phyloP scores from a whole-genome alignment of 1,140 invertebrate genomes.

The Nautilus pompilius region DNA sequence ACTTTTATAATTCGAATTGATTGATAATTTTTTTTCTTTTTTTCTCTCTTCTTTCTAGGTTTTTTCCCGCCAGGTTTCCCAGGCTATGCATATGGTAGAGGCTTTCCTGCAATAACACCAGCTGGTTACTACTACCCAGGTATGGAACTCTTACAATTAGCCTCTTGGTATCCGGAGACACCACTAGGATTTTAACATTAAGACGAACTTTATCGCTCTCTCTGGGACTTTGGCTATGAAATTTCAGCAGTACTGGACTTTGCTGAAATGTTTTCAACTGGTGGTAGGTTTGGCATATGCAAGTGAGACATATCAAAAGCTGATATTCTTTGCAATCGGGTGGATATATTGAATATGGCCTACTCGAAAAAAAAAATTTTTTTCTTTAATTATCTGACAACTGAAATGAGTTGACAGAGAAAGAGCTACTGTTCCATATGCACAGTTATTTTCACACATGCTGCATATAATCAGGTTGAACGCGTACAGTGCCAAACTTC shows the following conservation, averaged over 20 bases:
- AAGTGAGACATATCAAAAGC: background rate
- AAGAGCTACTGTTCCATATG: no score
- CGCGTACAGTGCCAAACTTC: no score
- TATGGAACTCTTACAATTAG: constrained; percentile 42
- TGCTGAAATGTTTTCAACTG: background rate
- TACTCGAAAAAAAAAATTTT: no score
- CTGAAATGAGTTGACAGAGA: no score
- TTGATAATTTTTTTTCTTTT: no score
- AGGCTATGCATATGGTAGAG: constrained; percentile 28
- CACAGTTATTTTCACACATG: no score
- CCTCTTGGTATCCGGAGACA: constrained; percentile 36
- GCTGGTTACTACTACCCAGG: constrained; percentile 36
- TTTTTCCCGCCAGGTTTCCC: constrained; percentile 29
- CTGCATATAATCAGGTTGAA: no score
- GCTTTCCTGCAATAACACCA: constrained; percentile 26
- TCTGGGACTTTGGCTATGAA: constrained; percentile 13
- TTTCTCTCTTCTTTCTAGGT: constrained; percentile 14
- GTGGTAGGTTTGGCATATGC: background rate
- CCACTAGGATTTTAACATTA: constrained; percentile 30
- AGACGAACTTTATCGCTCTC: constrained; percentile 7
- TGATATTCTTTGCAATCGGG: no score
- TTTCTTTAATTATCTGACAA: no score
- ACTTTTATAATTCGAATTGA: no score
- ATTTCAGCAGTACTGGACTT: constrained; percentile 11
- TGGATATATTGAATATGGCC: no score